Base-by-base conservation (phyloP, 2,888 invertebrate genomes). In the Brenthis daphne region DNA sequence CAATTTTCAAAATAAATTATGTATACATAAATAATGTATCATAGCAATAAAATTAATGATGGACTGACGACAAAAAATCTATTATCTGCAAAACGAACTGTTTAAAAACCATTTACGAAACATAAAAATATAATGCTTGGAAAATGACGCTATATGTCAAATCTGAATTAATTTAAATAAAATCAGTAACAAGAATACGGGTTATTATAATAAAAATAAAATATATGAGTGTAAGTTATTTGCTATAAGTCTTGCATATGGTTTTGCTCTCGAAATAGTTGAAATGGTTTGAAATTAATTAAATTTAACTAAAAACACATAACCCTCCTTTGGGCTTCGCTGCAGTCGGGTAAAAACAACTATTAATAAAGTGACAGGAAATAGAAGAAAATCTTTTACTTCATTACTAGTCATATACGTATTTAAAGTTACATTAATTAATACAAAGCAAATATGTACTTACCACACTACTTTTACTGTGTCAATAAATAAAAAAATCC, bases 131-230 rank as follows among this genome's bases (percentile, higher is more conserved):
- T 37, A 20, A 53, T 63, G 6, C 33, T 13, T 33, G 13, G 37
- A 51, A 63, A 63, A 53, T 51, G 61, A 53, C 14, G 51, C 53
- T 16, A 53, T 37, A 20, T 63, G 53, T 63, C 50, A 63, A 63
- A 63, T 13, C 13, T 16, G 61, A 63, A 51, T 53, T 63, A 13
- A 57, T 51, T 63, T 53, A 63, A 63, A 13, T 33, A 14, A 29
- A 12, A 53, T 53, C 16, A 63, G 53, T 37, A 33, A 51, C n/a
- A 53, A 63, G 51, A 13, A 63, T 63, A 53, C 16, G 20, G 37
- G 37, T 20, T 16, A 53, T 63, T 53, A 53, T 20, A 50, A 63
- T 37, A 53, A 61, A 53, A 61, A 33, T 33, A 11, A n/a, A 16
- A n/a, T 29, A 12, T 37, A 12, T 13, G 13, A 53, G 37, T 50